Conservation (phyloP, 2,888 invertebrate genomes). For the Theodoxus fluviatilis region DNA sequence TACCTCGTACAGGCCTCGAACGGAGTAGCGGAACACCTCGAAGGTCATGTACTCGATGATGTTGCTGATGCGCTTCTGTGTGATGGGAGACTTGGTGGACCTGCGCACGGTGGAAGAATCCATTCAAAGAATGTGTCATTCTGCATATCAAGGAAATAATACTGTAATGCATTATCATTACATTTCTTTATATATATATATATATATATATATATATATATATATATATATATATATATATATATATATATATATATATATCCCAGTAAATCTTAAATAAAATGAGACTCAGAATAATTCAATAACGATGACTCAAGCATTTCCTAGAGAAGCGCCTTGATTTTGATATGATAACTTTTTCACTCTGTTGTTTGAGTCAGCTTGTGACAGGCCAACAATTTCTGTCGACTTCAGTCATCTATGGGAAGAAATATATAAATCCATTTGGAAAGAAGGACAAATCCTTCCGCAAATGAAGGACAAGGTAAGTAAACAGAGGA, state of each 20-base stretch:
- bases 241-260: background rate
- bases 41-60: constrained; percentile 66
- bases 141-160: background rate
- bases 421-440: too few species aligned
- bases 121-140: too few species aligned
- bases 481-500: too few species aligned
- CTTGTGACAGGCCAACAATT: too few species aligned
- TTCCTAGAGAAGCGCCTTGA: too few species aligned
- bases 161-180: background rate
- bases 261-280: background rate
- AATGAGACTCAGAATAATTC: background rate
- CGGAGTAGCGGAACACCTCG: constrained; percentile 65
- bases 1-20: constrained; percentile 63
- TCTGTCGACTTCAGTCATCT: too few species aligned
- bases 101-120: constrained; percentile 43
- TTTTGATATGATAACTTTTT: too few species aligned
- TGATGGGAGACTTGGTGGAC: constrained; percentile 62
- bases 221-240: too few species aligned
- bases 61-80: constrained; percentile 64
- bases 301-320: too few species aligned
- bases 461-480: too few species aligned
- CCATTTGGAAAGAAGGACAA: too few species aligned
- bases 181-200: background rate
- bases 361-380: too few species aligned
- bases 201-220: background rate